Percentiles rank a stretch among this genome's conserved stretches.
Conservation (phyloP, 1,140 invertebrate genomes). For the Pseudomyrmex concolor region DNA sequence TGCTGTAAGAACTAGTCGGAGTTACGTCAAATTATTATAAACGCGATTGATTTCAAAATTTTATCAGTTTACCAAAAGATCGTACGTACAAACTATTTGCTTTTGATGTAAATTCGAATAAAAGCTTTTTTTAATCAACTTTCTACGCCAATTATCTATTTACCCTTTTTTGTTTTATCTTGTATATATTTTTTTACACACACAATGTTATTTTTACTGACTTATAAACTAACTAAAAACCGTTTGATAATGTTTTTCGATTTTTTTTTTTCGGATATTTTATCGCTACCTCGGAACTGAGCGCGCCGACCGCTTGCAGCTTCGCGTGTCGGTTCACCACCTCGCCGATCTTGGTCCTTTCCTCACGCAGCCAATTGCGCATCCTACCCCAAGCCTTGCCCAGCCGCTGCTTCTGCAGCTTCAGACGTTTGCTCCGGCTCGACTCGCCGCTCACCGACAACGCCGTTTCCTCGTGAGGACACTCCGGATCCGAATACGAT, state of each 20-base stretch:
- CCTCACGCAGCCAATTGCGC: conserved; percentile 85
- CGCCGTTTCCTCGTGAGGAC: conserved; percentile 53
- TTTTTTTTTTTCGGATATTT: neutral
- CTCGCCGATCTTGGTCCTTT: conserved; percentile 83
- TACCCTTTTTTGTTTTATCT: neutral
- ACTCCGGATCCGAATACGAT: conserved; percentile 73
- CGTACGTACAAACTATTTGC: too few species aligned
- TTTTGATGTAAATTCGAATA: too few species aligned
- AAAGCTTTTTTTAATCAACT: too few species aligned
- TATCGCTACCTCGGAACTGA: conserved; percentile 27
- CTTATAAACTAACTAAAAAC: neutral
- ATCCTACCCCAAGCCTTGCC: conserved; percentile 85
- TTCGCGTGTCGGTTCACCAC: conserved; percentile 84
- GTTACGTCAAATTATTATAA: neutral
- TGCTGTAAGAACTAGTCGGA: conserved; percentile 15
- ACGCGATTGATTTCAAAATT: conserved; percentile 7
- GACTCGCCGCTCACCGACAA: conserved; percentile 42
- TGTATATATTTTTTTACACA: too few species aligned
- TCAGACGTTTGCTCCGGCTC: conserved; percentile 61
- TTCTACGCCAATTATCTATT: neutral
- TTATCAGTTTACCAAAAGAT: too few species aligned
- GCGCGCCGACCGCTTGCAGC: conserved; percentile 83
- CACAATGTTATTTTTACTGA: neutral
- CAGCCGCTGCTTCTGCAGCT: conserved; percentile 82
- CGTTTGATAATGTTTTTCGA: neutral